A percentile compares a stretch with the other conserved stretches of the same genome.
Conservation (phyloP, 92 coral and sea anemone species). For the Epizoanthus illoricatus region DNA sequence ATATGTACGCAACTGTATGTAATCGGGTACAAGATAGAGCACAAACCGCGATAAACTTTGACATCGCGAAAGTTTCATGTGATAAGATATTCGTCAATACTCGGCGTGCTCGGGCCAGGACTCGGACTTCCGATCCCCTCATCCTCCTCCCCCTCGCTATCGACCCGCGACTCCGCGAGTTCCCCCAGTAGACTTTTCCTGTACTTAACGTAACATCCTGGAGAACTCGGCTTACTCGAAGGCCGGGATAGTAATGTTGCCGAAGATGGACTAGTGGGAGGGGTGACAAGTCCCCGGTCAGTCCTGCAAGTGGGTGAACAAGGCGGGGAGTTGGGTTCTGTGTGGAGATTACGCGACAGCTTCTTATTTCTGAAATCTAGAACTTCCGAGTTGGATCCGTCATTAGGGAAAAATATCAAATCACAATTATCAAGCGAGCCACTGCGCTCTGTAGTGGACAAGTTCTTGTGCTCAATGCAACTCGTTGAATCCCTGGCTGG, state of each 20-base stretch:
- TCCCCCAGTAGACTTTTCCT: no score
- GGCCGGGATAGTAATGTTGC: background rate
- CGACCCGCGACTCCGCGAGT: background rate
- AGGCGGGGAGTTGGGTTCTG: background rate
- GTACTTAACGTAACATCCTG: background rate
- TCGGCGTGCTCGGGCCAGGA: constrained; percentile 10
- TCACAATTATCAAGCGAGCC: background rate
- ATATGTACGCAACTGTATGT: no score
- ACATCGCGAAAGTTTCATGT: no score
- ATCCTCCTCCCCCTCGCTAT: background rate
- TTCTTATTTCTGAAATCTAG: no score
- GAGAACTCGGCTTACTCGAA: background rate
- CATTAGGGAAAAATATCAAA: background rate
- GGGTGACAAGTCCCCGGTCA: background rate
- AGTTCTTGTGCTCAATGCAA: background rate
- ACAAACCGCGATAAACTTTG: no score
- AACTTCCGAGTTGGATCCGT: background rate
- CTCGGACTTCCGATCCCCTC: constrained; percentile 14
- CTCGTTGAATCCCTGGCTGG: background rate
- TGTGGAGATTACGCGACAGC: background rate
- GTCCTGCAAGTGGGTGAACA: background rate
- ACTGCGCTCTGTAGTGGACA: background rate
- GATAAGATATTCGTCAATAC: background rate
- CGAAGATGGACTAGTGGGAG: background rate
- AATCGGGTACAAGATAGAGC: no score